Evolutionary conservation across 2,888 invertebrate species (phyloP).

Genomic region (Volucella inanis): DNA sequence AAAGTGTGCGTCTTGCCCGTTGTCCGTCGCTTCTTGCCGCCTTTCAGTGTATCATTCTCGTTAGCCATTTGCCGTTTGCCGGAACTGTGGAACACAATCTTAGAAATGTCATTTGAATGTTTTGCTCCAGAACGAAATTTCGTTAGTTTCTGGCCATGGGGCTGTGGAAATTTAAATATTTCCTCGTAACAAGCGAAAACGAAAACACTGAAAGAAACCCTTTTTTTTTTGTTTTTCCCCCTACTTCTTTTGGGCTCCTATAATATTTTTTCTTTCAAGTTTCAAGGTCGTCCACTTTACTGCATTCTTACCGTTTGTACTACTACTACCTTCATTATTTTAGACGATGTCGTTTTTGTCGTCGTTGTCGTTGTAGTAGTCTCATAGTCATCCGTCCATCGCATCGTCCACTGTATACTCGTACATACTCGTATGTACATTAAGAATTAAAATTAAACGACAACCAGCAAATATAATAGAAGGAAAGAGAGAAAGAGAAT

Average conservation of each 20-base stretch:
- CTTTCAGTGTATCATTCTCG: too few species aligned
- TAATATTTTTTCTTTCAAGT: neutral
- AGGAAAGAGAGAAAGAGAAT: neutral
- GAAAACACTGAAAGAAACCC: neutral
- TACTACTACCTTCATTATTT: too few species aligned
- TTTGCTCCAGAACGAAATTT: slow-evolving; percentile 9
- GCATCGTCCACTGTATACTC: slow-evolving; percentile 9
- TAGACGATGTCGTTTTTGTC: too few species aligned
- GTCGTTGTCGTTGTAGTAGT: neutral
- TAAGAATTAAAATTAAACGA: slow-evolving; percentile 9
- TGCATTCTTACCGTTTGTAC: slow-evolving; percentile 1
- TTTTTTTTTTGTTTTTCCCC: neutral
- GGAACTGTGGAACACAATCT: slow-evolving; percentile 4
- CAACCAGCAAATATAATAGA: neutral
- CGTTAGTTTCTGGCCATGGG: neutral
- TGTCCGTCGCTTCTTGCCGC: too few species aligned
- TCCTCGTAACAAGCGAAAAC: neutral
- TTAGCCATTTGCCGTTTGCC: too few species aligned
- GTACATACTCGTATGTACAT: too few species aligned
- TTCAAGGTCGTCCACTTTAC: slow-evolving; percentile 21
- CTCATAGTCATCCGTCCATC: neutral
- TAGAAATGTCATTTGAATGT: slow-evolving; percentile 20
- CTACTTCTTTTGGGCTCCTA: neutral
- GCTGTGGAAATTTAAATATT: slow-evolving; percentile 15
- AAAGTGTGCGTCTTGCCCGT: slow-evolving; percentile 17